A percentile compares a stretch with the other conserved stretches of the same genome.
Evolutionary conservation across 1,140 invertebrate species (phyloP).

Genomic region (Stegodyphus dumicola): DNA sequence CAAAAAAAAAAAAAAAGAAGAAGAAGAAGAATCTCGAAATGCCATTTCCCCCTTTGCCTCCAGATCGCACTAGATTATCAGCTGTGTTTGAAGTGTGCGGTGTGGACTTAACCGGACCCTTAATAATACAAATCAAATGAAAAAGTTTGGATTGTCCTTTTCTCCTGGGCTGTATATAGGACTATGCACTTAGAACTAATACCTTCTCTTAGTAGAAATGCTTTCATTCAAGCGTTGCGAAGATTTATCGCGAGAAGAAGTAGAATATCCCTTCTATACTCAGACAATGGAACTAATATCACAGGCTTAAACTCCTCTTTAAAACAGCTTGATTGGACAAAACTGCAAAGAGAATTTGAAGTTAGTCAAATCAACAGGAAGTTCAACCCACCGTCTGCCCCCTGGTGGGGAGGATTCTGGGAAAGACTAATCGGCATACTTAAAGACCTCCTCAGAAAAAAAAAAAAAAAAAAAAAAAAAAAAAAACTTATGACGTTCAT

Average conservation of each 20-base stretch:
- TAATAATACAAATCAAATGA: constrained; percentile 66
- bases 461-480: no score
- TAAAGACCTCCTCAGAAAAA: constrained; percentile 23
- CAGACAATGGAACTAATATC: constrained; percentile 44
- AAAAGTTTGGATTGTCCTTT: constrained; percentile 67
- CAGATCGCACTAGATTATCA: not conserved
- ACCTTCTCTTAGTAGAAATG: constrained; percentile 66
- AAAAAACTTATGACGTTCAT: not conserved
- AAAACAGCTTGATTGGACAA: not conserved
- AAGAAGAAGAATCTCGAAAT: not conserved
- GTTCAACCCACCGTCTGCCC: constrained; percentile 1
- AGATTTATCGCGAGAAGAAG: not conserved
- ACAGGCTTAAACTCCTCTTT: not conserved
- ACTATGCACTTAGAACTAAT: constrained; percentile 69
- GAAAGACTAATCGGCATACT: constrained; percentile 22
- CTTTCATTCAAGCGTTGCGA: constrained; percentile 66
- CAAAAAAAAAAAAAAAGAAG: no score
- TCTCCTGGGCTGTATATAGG: constrained; percentile 69
- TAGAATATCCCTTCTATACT: not conserved
- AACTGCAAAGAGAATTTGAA: not conserved
- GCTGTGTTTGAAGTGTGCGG: not conserved
- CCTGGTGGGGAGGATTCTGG: constrained; percentile 26
- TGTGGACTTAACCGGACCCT: constrained; percentile 67
- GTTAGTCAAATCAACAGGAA: constrained; percentile 10
- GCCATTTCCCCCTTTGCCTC: not conserved